These are phyloP conservation scores for Nothoprocta pentlandii DNA, from an alignment of 2,113 vertebrate species.

Conservation along the genomic window DNA sequence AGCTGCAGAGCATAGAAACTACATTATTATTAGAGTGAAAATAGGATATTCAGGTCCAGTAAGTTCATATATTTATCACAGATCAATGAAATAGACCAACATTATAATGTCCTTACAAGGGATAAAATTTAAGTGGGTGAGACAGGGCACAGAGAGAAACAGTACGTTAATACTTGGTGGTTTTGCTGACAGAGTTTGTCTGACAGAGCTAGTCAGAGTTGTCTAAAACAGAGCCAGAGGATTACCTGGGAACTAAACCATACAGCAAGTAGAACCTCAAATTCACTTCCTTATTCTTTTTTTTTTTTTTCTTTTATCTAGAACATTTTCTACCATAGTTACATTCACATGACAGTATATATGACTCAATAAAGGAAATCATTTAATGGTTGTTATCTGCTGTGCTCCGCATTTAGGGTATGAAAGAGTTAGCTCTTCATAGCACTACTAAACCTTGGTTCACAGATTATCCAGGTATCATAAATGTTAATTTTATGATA, in stretches of 20 bases:
- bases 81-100: neutral
- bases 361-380: neutral
- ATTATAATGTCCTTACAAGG: neutral
- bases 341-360: neutral
- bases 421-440: neutral
- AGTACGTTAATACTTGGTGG: rapidly evolving
- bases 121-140: neutral
- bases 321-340: neutral
- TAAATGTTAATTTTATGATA: neutral
- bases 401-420: neutral
- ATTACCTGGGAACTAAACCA: neutral
- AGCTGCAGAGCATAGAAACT: neutral
- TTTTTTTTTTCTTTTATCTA: neutral
- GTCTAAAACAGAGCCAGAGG: neutral
- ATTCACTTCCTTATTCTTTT: neutral
- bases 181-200: neutral
- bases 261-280: neutral
- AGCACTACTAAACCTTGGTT: neutral
- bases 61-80: neutral
- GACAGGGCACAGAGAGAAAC: neutral
- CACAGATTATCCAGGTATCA: neutral
- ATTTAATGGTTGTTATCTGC: neutral
- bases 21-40: neutral
- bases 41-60: neutral
- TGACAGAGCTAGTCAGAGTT: neutral